Base-by-base conservation (phyloP, 2,113 vertebrate species). In the Salminus brasiliensis region DNA sequence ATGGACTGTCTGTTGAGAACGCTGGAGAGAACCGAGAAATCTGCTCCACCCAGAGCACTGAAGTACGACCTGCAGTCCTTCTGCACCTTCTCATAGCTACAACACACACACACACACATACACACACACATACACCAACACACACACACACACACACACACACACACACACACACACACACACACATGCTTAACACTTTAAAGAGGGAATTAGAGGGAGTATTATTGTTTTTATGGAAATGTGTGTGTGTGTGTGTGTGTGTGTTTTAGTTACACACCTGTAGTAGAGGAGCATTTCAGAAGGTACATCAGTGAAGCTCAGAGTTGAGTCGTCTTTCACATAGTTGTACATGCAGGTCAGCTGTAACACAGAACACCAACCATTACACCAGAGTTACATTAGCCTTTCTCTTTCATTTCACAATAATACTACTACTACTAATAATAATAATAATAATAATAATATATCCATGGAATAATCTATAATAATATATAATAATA, bases 291-390 rank as follows among this genome's bases (percentile, higher is more conserved):
- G 86, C 87, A 92, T 49, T 36, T 91, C 90, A 68, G 90, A n/a
- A 2, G 91, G 92, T 36, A 92, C 84, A 36, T 91, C 85, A 63
- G 39, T 52, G 27, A 91, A 91, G 57, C 47, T 72, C 68, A 85
- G 47, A 5, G 55, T 25, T 10, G 85, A 6, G 5, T 67, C 36
- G 6, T 30, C 79, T 70, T 60, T 79, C n/a, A 91, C 27, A 15
- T 82, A 78, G 79, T 90, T 88, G 84, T 88, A 82, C 91, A 92
- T 92, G 80, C 91, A 92, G 15, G 87, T 88, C 47, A 93, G 73
- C 92, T 93, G 74, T 2, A 76, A 66, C 25, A 65, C 52, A 81
- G 25, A 76, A 52, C 0, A 34, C 6, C 47, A 18, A 53, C 18
- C 8, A 23, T 23, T 4, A 55, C 7, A 55, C n/a, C 18, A 21